Base-by-base conservation (phyloP, 2,888 invertebrate species). In the Stenotaenia linearis region DNA sequence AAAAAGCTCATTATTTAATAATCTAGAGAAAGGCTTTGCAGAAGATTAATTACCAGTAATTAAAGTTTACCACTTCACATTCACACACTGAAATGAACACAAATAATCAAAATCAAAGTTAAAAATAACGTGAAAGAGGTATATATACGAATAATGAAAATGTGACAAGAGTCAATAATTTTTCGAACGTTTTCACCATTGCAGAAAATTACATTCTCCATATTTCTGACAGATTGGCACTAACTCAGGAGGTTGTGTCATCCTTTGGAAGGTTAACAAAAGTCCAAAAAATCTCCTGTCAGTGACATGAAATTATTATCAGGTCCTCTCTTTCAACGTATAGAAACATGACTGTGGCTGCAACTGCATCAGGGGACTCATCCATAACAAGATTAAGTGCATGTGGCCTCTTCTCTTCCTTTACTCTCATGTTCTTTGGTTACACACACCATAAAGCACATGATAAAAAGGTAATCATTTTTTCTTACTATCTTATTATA, bases 331-430 rank as follows among this genome's bases (percentile, higher is more conserved):
- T 61, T 61, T 61, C 61, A 61, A 61, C 61, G 61, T 25, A 61
- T 28, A 61, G 61, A 61, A 61, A 25, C 61, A 61, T 61, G 61
- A 28, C 61, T 61, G 61, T 61, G 61, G 61, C 25, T 61, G 61
- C 61, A 21, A 61, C 61, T 61, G 61, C 61, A 61, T 61, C 61
- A 61, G 61, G 61, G 61, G 61, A 61, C 61, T 61, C 61, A 61
- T 61, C 61, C 61, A 61, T 61, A 61, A 61, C 61, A 61, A 61
- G 61, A 61, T 61, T 61, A 61, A 61, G 61, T 61, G 61, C 61
- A 61, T 61, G 61, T 61, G 61, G 61, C 61, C 61, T 61, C 61
- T 61, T 9, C 61, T 61, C 61, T 61, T 61, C 25, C 25, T 25
- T 61, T 61, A 25, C 61, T 61, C 61, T 61, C 15, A 25, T 61